Percentiles rank a stretch among this genome's conserved stretches.
These are phyloP conservation scores for Drosophila nr. perissopoda DNA, from an alignment of 2,888 invertebrate genomes.

Conservation along the genomic window DNA sequence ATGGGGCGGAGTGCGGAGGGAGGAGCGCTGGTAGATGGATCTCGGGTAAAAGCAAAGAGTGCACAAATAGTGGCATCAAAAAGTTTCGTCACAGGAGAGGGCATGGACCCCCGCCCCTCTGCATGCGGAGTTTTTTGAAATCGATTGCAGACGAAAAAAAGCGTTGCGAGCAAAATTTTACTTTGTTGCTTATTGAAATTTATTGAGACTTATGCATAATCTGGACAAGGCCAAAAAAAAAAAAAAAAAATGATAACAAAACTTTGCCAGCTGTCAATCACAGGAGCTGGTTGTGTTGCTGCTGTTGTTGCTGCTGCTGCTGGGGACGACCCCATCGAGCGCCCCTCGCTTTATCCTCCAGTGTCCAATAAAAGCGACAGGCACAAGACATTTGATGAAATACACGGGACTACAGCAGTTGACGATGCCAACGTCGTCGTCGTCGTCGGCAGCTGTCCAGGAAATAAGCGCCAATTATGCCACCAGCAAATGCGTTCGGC, in stretches of 20 bases:
- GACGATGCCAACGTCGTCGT: conserved; percentile 12
- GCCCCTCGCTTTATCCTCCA: conserved; percentile 58
- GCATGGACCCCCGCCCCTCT: background rate
- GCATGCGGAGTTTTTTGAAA: conserved; percentile 20
- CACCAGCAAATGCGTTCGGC: conserved; percentile 76
- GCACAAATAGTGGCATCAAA: conserved; percentile 42
- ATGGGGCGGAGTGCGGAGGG: background rate
- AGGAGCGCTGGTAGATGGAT: conserved; percentile 9
- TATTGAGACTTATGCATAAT: conserved; percentile 81
- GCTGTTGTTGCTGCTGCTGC: background rate
- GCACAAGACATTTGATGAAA: conserved; percentile 76
- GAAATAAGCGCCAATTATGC: conserved; percentile 83
- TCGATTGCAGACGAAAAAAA: background rate
- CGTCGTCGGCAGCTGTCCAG: conserved; percentile 74
- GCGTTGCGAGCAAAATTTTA: conserved; percentile 14
- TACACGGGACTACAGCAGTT: conserved; percentile 23
- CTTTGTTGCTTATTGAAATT: conserved; percentile 77
- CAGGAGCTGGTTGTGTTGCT: conserved; percentile 32
- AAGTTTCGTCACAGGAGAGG: conserved; percentile 46
- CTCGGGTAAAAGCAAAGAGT: conserved; percentile 11
- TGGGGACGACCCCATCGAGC: background rate
- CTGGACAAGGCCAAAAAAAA: conserved; percentile 36
- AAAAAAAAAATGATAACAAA: conserved; percentile 35
- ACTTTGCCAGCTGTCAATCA: conserved; percentile 78
- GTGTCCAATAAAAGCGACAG: conserved; percentile 74